Evolutionary conservation across 2,113 vertebrate genomes (phyloP), one percentile per base, ranked within the genome.

Genomic region (Sander vitreus): DNA sequence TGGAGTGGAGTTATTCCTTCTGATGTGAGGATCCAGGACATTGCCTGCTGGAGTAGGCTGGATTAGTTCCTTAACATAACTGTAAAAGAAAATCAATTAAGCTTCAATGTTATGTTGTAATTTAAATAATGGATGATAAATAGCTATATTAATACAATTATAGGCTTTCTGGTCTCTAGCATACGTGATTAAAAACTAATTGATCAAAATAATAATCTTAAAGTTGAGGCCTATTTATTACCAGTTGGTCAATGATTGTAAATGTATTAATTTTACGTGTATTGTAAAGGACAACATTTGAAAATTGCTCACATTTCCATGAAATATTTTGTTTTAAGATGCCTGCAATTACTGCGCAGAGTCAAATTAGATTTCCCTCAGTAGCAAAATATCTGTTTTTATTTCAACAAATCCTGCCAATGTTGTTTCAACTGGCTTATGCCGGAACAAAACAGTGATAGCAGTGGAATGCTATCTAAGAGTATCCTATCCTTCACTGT

Each of bases 1-100:
- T 90, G 94, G 87, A 92, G 91, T 78, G 88, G 63, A 90, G 68
- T 86, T 92, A 70, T 94, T 75, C 90, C 60, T 91, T 95, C 78
- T 92, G 85, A 88, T 92, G 69, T 92, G 71, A 89, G 72, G 93
- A 94, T 93, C 87, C 88, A 83, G 71, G 64, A 93, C 78, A 51
- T 66, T 88, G 93, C 84, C 87, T 86, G 87, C 83, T 60, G 64
- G 80, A 84, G 57, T 73, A 48, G 53, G 78, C 87, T 87, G 89
- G 25, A 91, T 85, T 77, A 93, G 53, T 85, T 78, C 75, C 80
- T 85, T 88, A 91, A 89, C 80, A 75, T 83, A 84, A 74, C 54
- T 84, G 53, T n/a, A 75, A 80, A 84, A 91, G 85, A 85, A 60
- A 70, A 95, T 83, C 81, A 85, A 83, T 89, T 85, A 81, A 63